Evolutionary conservation across 1,140 invertebrate genomes (phyloP).

Genomic region (Battus philenor): DNA sequence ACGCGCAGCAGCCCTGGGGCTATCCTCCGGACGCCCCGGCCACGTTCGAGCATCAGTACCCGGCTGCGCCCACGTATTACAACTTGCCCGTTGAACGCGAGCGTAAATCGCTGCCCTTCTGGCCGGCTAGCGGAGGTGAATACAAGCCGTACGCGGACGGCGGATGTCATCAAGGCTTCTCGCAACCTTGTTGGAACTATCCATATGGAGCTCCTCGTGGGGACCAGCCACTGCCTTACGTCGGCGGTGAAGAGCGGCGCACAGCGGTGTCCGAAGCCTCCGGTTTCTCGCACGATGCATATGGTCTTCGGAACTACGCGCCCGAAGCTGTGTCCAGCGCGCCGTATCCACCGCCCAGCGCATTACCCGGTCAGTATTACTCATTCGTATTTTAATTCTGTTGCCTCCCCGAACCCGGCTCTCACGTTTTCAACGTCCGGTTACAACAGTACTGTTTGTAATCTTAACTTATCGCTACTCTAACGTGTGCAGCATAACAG

Average conservation of each 20-base stretch:
- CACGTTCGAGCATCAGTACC: constrained; percentile 83
- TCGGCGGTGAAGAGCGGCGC: constrained; percentile 81
- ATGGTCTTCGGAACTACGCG: constrained; percentile 85
- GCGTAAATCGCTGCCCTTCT: constrained; percentile 83
- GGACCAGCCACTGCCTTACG: constrained; percentile 80
- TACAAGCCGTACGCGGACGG: constrained; percentile 80
- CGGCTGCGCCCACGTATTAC: constrained; percentile 85
- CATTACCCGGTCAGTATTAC: constrained; percentile 59
- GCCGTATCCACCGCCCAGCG: constrained; percentile 88
- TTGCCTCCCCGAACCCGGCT: constrained; percentile 21
- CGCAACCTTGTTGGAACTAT: constrained; percentile 85
- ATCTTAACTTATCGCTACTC: constrained; percentile 53
- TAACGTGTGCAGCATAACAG: constrained; percentile 48
- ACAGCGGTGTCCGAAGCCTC: constrained; percentile 81
- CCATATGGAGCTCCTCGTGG: constrained; percentile 81
- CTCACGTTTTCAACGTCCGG: constrained; percentile 43
- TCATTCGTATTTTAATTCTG: constrained; percentile 11
- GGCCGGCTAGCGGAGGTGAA: constrained; percentile 79
- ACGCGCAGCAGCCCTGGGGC: constrained; percentile 83
- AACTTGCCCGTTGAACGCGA: constrained; percentile 82
- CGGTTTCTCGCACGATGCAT: constrained; percentile 84
- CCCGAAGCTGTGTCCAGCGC: constrained; percentile 86
- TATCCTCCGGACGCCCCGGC: constrained; percentile 81
- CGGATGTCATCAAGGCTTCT: constrained; percentile 84
- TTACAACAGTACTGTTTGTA: constrained; percentile 46